These are phyloP conservation scores for Trachops cirrhosus DNA, from an alignment of 2,797 vertebrate genomes.

Conservation along the genomic window DNA sequence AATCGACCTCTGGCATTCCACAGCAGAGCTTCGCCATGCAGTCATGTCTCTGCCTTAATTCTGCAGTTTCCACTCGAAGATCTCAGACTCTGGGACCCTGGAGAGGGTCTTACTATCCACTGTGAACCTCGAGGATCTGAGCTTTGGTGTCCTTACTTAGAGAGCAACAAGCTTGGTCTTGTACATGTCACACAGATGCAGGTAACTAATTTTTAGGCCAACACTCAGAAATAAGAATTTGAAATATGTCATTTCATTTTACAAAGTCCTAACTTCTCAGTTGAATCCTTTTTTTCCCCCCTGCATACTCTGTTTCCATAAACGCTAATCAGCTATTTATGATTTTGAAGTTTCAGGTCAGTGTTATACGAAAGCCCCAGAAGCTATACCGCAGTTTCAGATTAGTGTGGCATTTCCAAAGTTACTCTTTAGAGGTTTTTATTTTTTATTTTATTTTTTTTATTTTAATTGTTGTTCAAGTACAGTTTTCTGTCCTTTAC, in stretches of 20 bases:
- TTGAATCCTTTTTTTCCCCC: not conserved
- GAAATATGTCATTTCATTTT: not conserved
- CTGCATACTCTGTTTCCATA: not conserved
- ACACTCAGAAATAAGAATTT: not conserved
- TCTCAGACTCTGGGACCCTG: not conserved
- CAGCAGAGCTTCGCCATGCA: not conserved
- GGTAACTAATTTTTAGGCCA: not conserved
- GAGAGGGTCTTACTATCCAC: fast-evolving
- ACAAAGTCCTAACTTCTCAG: not conserved
- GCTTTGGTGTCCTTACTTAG: not conserved
- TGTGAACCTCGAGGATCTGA: not conserved
- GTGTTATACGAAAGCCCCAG: not conserved
- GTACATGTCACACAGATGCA: not conserved
- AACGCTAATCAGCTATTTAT: not conserved
- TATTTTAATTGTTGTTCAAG: too few relatives aligned
- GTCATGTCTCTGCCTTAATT: fast-evolving
- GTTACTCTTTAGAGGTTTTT: not conserved
- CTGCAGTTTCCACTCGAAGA: not conserved
- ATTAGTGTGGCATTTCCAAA: not conserved
- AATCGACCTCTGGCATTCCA: not conserved
- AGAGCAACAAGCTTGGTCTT: not conserved
- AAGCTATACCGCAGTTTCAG: not conserved
- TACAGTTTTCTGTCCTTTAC: too few relatives aligned
- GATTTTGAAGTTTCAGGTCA: not conserved
- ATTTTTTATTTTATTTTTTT: too few relatives aligned